Conservation (phyloP, 2,113 vertebrate species). For the Leucosticte australis region DNA sequence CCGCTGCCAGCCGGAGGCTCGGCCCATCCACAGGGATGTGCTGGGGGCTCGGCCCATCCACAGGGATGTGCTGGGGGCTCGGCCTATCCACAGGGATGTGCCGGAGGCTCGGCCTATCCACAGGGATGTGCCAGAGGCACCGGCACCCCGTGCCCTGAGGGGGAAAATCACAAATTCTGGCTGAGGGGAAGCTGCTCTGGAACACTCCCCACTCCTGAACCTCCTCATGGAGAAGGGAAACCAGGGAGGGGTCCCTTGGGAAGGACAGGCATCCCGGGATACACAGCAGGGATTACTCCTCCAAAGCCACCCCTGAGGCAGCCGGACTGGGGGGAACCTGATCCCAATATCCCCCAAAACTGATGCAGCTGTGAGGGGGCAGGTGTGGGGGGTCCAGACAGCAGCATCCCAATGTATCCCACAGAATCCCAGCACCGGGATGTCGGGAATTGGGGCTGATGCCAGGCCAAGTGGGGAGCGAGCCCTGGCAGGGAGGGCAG, state of each 20-base stretch:
- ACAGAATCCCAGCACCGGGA: neutral
- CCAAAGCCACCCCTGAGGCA: neutral
- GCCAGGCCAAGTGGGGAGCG: accelerated
- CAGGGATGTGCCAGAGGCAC: neutral
- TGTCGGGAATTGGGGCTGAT: neutral
- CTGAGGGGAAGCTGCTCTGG: neutral
- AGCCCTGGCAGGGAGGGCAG: neutral
- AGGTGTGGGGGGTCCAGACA: neutral
- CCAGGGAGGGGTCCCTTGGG: neutral
- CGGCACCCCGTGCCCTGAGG: accelerated
- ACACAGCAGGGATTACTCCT: accelerated
- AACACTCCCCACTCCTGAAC: accelerated
- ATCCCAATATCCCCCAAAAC: neutral
- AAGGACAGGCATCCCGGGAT: neutral
- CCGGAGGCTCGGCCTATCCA: neutral
- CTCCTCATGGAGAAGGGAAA: neutral
- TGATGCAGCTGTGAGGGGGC: neutral
- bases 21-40: neutral
- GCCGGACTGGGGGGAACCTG: accelerated
- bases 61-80: neutral
- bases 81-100: neutral
- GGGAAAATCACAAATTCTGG: neutral
- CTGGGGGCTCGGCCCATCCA: neutral
- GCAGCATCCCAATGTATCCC: neutral
- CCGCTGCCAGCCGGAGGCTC: neutral